Evolutionary conservation across 1,140 invertebrate species (phyloP).

Genomic region (Micrasema minimum): DNA sequence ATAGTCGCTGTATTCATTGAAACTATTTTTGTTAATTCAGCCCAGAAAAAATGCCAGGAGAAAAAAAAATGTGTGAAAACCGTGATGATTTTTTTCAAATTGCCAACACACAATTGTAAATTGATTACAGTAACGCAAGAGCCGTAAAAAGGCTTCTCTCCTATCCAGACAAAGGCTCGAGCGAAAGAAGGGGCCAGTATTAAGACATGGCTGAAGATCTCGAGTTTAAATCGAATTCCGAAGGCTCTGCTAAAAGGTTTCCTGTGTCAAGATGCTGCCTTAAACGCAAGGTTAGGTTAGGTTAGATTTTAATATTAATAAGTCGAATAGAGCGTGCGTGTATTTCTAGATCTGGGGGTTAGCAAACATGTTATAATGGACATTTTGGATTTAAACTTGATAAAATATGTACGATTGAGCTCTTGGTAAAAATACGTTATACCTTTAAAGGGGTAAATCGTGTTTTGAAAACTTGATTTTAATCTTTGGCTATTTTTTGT

Average conservation of each 20-base stretch:
- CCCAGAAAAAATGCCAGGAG: too few species aligned
- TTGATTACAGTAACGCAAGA: conserved; percentile 26
- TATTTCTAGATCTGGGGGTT: not conserved
- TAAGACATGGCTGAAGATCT: conserved; percentile 28
- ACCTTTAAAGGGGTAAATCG: too few species aligned
- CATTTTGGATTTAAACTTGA: too few species aligned
- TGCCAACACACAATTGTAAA: conserved; percentile 5
- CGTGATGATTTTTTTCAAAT: too few species aligned
- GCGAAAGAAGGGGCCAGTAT: conserved; percentile 1
- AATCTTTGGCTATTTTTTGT: too few species aligned
- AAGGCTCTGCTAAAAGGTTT: conserved; percentile 52
- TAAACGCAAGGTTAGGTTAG: conserved; percentile 50
- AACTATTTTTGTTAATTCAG: too few species aligned
- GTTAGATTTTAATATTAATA: conserved; percentile 54
- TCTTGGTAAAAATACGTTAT: too few species aligned
- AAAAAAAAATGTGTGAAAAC: too few species aligned
- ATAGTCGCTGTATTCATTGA: too few species aligned
- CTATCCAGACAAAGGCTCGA: conserved; percentile 13
- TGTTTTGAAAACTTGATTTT: too few species aligned
- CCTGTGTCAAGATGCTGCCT: conserved; percentile 45
- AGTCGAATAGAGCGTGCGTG: conserved; percentile 23
- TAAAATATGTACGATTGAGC: too few species aligned
- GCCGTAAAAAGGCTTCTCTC: not conserved
- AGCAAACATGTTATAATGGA: too few species aligned
- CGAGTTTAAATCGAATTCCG: conserved; percentile 50